Evolutionary conservation across 2,797 vertebrate genomes (phyloP).

Genomic region (Amblyraja radiata): DNA sequence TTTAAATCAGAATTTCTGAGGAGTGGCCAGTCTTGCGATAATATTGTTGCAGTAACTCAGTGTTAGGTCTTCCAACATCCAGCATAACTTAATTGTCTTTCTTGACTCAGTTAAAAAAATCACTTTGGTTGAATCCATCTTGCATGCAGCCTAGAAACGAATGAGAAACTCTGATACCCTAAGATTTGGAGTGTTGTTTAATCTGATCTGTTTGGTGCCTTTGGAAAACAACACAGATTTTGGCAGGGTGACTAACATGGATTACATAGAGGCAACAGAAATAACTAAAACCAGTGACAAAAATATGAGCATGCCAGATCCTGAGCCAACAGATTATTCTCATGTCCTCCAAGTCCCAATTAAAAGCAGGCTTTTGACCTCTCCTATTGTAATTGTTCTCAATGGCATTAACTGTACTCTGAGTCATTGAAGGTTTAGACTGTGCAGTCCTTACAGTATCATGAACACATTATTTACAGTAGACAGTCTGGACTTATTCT

Average conservation of each 20-base stretch:
- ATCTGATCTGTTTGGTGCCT: neutral
- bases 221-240: neutral
- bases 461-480: neutral
- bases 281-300: conserved; percentile 25
- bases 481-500: neutral
- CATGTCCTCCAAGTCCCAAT: neutral
- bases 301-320: neutral
- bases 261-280: neutral
- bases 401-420: neutral
- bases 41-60: neutral
- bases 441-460: neutral
- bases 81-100: neutral
- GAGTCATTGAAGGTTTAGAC: neutral
- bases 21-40: neutral
- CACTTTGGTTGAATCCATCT: neutral
- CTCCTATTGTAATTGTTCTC: neutral
- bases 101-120: neutral
- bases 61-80: neutral
- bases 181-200: conserved; percentile 19
- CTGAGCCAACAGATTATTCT: neutral
- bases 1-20: neutral
- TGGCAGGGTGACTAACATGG: neutral
- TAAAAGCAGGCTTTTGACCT: conserved; percentile 2
- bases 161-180: neutral
- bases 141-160: neutral